Base-by-base conservation (phyloP, 2,113 vertebrate genomes). In the Potamarius usumacintae region DNA sequence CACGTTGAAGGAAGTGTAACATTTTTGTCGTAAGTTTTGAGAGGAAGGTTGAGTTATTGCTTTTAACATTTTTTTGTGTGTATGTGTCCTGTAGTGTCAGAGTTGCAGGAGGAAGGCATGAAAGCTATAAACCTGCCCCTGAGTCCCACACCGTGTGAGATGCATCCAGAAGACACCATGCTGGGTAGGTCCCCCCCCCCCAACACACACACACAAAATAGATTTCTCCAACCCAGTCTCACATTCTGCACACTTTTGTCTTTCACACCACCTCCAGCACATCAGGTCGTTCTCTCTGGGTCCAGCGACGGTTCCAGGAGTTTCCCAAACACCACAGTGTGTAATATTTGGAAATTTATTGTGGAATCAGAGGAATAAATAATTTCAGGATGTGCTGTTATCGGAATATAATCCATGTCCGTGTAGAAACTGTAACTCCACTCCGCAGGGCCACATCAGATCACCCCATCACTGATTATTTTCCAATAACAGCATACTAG, bases 61-160 rank as follows among this genome's bases (percentile, higher is more conserved):
- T 42, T 0, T 55, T 27, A 27, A 27, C 18, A 1, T 14, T 42
- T 42, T 42, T 42, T 42, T 42, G 0, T 42, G 42, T 42, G 42
- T 42, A 1, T 57, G 58, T 80, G 60, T 63, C 10, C 89, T 8
- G 78, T 83, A 99, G 98, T 99, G 72, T 99, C 98, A 0, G 98
- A 99, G 94, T 96, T 99, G 91, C 98, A 99, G 93, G 98, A 99
- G 91, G 98, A 99, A 92, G 98, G 98, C 86, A 99, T 99, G 88
- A 99, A 99, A 34, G 98, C 98, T 94, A 99, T 99, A 94, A 99
- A 99, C 93, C 96, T 99, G 90, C 98, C 98, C 60, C 96, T 99
- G 90, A 99, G 97, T 91, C 98, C 98, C 1, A 97, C 98, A 85
- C 97, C 97, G 88, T 99, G 98, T 0, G 98, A 99, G 93, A 94